These are phyloP conservation scores for Aproaerema taeniolella DNA, from an alignment of 2,888 invertebrate genomes.

Conservation along the genomic window DNA sequence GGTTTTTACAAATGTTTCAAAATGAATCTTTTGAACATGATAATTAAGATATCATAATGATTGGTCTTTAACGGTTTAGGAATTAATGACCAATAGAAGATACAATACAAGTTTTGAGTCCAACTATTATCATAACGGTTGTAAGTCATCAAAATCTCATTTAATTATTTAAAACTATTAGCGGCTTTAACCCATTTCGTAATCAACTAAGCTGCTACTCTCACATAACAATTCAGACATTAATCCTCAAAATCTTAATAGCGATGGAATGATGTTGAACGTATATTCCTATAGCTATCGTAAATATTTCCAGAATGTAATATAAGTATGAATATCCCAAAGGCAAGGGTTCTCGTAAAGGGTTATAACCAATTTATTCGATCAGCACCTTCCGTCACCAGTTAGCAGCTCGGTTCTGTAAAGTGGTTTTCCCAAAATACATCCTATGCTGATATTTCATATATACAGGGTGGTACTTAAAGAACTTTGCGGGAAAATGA, in stretches of 20 bases:
- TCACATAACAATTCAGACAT: no score
- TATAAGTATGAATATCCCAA: constrained; percentile 3
- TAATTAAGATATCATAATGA: no score
- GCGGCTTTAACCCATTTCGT: no score
- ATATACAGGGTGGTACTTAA: not conserved
- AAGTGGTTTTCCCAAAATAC: not conserved
- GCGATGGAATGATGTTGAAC: not conserved
- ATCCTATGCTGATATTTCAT: not conserved
- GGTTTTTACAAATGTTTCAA: no score
- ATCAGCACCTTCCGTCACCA: constrained; percentile 6
- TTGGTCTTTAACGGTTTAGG: no score
- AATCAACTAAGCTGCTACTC: no score
- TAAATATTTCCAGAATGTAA: constrained; percentile 2
- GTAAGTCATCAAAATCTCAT: no score
- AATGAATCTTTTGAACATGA: no score
- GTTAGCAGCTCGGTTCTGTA: constrained; percentile 1
- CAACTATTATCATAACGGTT: no score
- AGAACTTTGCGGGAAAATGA: constrained; percentile 8
- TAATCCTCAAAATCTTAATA: not conserved
- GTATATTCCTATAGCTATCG: not conserved
- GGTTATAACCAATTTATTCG: constrained; percentile 11
- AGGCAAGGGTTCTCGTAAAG: constrained; percentile 4
- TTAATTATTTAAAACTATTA: no score
- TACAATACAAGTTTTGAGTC: no score
- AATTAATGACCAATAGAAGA: no score